These are phyloP conservation scores for Mallotus villosus DNA, from an alignment of 2,797 vertebrate species.

Conservation along the genomic window DNA sequence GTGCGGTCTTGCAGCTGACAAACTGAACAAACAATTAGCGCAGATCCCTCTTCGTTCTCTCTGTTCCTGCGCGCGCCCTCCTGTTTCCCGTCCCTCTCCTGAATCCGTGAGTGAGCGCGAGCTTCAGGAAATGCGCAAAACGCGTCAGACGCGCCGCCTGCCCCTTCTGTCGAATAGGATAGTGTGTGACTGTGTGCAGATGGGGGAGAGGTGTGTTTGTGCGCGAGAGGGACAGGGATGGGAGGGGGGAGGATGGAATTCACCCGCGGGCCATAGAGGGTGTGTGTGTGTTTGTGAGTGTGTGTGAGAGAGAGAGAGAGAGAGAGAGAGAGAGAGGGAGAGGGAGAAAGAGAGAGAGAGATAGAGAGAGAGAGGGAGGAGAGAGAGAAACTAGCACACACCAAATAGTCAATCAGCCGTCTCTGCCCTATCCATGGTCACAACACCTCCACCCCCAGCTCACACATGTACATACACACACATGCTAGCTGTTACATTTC, in stretches of 20 bases:
- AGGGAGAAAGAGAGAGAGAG: background rate
- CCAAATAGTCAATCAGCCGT: constrained; percentile 54
- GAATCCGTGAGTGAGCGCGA: constrained; percentile 73
- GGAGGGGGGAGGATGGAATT: constrained; percentile 53
- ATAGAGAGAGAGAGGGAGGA: background rate
- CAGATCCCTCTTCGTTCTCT: constrained; percentile 35
- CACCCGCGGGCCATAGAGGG: constrained; percentile 54
- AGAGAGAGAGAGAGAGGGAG: background rate
- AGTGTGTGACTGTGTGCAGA: constrained; percentile 38
- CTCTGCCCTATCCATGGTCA: constrained; percentile 45
- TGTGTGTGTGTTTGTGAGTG: constrained; percentile 23
- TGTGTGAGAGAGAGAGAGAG: constrained; percentile 18
- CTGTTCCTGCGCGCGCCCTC: constrained; percentile 55
- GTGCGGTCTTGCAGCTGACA: constrained; percentile 38
- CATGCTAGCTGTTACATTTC: constrained; percentile 1
- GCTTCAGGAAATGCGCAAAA: constrained; percentile 99
- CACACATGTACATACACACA: constrained; percentile 28
- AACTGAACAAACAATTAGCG: constrained; percentile 40
- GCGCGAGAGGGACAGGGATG: constrained; percentile 7
- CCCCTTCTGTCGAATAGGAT: constrained; percentile 67
- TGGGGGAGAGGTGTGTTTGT: constrained; percentile 44
- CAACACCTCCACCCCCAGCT: constrained; percentile 18
- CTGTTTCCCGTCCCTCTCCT: constrained; percentile 67
- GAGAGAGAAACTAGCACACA: constrained; percentile 38
- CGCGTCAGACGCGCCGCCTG: constrained; percentile 81